Conservation (phyloP, 2,113 vertebrate species). For the Sinocyclocheilus anophthalmus region DNA sequence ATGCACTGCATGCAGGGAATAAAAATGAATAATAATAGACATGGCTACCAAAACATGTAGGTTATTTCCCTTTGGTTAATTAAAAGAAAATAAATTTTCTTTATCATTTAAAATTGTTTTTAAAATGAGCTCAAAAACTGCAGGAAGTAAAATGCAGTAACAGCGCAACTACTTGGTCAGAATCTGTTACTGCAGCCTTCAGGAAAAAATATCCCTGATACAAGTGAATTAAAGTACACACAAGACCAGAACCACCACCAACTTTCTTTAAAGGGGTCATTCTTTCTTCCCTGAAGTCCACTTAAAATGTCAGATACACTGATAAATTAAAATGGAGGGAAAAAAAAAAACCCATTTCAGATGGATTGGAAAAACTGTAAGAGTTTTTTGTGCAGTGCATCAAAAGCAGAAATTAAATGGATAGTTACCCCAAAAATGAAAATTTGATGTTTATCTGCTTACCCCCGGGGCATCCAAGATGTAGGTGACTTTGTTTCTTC, state of each 20-base stretch:
- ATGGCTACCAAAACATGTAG: background rate
- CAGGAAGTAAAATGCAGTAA: conserved; percentile 37
- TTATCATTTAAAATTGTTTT: background rate
- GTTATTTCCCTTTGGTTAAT: background rate
- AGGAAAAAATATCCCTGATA: background rate
- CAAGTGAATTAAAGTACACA: background rate
- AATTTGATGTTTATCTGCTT: too few species aligned
- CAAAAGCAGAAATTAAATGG: background rate
- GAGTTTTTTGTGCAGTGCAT: background rate
- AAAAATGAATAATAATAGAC: background rate
- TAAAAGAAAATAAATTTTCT: background rate
- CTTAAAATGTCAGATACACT: background rate
- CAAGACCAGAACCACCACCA: background rate
- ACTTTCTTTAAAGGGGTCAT: background rate
- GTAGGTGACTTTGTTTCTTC: too few species aligned
- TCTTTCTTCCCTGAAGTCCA: background rate
- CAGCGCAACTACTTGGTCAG: conserved; percentile 63
- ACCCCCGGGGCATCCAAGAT: too few species aligned
- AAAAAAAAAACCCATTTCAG: too few species aligned
- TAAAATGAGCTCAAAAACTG: background rate
- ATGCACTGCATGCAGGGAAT: background rate
- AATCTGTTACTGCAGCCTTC: conserved; percentile 55
- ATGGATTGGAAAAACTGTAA: background rate
- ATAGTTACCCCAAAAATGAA: too few species aligned
- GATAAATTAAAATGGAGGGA: background rate